These are phyloP conservation scores for Bugula neritina DNA, from an alignment of 2,888 invertebrate species.

Conservation along the genomic window DNA sequence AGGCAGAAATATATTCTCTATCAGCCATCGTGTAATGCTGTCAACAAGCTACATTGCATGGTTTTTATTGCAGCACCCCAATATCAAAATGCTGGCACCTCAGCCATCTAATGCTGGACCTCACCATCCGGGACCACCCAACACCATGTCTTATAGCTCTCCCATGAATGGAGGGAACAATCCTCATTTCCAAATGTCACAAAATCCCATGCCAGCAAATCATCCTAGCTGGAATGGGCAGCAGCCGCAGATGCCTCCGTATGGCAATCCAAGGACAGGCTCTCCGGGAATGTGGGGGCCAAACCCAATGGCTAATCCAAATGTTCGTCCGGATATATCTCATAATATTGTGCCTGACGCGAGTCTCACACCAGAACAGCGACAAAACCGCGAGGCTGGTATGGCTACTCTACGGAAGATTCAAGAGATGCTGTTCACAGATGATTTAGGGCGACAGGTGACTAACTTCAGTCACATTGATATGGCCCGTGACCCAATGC, in stretches of 20 bases:
- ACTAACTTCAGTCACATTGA: constrained; percentile 28
- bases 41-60: no score
- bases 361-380: constrained; percentile 89
- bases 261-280: background rate
- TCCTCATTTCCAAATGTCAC: background rate
- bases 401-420: constrained; percentile 84
- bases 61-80: background rate
- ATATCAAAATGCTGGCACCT: background rate
- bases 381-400: constrained; percentile 86
- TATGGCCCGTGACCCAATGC: constrained; percentile 23
- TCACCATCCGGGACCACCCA: background rate
- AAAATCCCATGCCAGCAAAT: background rate
- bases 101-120: background rate
- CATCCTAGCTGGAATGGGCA: constrained; percentile 24
- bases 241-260: constrained; percentile 1
- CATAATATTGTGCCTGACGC: constrained; percentile 59
- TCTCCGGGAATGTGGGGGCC: constrained; percentile 20
- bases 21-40: no score
- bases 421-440: constrained; percentile 85
- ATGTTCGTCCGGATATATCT: constrained; percentile 36
- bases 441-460: constrained; percentile 45
- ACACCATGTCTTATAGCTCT: constrained; percentile 1
- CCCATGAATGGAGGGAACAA: background rate
- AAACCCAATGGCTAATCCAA: background rate
- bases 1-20: no score